These are phyloP conservation scores for Pyrgus malvae DNA, from an alignment of 2,888 invertebrate genomes.

Conservation along the genomic window DNA sequence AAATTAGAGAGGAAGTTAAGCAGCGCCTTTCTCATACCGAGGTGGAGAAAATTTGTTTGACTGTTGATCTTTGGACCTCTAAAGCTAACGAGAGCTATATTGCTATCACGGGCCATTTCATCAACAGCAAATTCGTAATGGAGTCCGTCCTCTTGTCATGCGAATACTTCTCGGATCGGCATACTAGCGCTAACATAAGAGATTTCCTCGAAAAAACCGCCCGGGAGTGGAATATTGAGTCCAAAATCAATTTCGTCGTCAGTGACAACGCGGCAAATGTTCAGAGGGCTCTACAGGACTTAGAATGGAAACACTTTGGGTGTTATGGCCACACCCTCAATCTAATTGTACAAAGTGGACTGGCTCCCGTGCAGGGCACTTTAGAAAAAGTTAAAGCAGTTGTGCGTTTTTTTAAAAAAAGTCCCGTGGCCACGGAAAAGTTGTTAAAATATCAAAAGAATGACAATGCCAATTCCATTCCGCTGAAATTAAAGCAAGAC, in stretches of 20 bases:
- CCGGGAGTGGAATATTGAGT: conserved; percentile 3
- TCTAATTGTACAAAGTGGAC: conserved; percentile 32
- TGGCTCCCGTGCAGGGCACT: conserved; percentile 19
- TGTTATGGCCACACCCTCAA: conserved; percentile 33
- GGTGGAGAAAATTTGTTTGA: not conserved
- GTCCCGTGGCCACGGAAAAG: conserved; percentile 24
- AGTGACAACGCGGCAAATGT: not conserved
- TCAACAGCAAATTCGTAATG: not conserved
- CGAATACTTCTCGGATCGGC: not conserved
- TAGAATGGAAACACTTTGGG: conserved; percentile 36
- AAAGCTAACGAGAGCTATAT: not conserved
- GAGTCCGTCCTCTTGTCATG: not conserved
- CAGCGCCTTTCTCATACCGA: not conserved
- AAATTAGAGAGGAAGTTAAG: too few species aligned
- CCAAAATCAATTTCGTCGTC: not conserved
- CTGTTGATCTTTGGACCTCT: not conserved
- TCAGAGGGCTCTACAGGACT: not conserved
- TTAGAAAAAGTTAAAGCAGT: conserved; percentile 28
- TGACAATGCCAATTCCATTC: conserved; percentile 14
- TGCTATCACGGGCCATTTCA: not conserved
- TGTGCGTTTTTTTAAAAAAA: conserved; percentile 31
- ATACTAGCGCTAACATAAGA: not conserved
- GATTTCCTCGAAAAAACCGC: not conserved
- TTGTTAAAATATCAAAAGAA: too few species aligned
- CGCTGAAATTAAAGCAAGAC: conserved; percentile 15